These are phyloP conservation scores for Galago senegalensis DNA, from an alignment of 2,797 vertebrate genomes.

Conservation along the genomic window DNA sequence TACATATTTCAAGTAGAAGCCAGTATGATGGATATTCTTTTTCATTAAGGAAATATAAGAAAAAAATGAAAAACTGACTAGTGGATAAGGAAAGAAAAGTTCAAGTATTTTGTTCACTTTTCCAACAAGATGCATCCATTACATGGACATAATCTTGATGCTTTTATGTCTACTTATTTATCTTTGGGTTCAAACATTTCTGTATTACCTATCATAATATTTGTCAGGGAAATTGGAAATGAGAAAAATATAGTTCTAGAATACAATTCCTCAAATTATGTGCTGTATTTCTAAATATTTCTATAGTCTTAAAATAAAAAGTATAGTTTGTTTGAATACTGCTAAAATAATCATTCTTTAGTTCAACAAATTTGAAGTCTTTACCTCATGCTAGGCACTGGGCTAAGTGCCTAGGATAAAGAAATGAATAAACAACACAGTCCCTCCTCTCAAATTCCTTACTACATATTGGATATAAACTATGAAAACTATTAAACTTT, in stretches of 20 bases:
- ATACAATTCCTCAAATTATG: not conserved
- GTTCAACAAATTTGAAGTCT: not conserved
- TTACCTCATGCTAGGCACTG: not conserved
- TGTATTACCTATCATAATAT: slow-evolving; percentile 38
- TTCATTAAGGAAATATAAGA: not conserved
- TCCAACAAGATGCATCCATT: not conserved
- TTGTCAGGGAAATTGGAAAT: slow-evolving; percentile 38
- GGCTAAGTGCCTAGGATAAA: not conserved
- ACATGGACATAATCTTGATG: not conserved
- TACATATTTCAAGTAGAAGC: slow-evolving; percentile 1
- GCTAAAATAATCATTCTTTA: not conserved
- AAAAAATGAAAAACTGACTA: not conserved
- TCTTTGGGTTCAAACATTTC: not conserved
- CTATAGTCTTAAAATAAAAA: slow-evolving; percentile 41
- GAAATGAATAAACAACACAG: not conserved
- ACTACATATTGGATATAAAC: not conserved
- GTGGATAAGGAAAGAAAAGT: not conserved
- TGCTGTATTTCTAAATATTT: slow-evolving; percentile 23
- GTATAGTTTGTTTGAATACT: slow-evolving; percentile 16
- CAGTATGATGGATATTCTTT: not conserved
- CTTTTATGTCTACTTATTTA: slow-evolving; percentile 15
- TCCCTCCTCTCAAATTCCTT: not conserved
- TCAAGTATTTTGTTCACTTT: slow-evolving; percentile 29
- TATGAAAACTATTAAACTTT: slow-evolving; percentile 6
- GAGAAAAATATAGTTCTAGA: not conserved